Evolutionary conservation across 2,113 vertebrate species (phyloP).

Genomic region (Fregetta grallaria): DNA sequence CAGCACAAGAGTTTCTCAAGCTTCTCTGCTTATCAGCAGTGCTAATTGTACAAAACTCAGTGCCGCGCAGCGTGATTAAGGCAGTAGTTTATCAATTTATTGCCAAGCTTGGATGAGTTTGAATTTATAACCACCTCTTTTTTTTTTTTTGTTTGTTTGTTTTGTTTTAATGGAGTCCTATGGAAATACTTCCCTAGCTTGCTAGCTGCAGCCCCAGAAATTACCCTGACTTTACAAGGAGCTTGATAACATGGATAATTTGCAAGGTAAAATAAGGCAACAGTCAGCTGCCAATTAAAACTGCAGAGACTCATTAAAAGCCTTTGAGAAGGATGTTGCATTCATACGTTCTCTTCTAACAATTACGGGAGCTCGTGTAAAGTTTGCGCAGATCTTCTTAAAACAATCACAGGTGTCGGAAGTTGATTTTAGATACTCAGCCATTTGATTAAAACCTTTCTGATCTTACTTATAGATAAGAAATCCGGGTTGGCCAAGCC

Average conservation of each 20-base stretch:
- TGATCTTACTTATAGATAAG: not conserved
- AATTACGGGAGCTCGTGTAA: not conserved
- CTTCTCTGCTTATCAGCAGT: not conserved
- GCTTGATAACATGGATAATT: not conserved
- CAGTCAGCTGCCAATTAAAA: not conserved
- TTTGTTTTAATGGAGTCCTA: not conserved
- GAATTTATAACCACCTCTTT: not conserved
- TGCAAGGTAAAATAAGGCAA: not conserved
- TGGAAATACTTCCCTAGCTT: not conserved
- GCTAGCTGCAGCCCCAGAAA: not conserved
- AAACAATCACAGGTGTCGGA: not conserved
- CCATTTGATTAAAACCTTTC: not conserved
- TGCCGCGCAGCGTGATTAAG: rapidly evolving
- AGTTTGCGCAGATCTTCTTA: not conserved
- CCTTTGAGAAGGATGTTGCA: not conserved
- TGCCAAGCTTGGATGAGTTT: not conserved
- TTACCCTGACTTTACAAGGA: not conserved
- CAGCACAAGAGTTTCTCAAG: not conserved
- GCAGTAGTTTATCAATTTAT: not conserved
- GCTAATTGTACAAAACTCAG: not conserved
- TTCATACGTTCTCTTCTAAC: not conserved
- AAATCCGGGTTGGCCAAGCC: not conserved
- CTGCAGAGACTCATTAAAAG: not conserved
- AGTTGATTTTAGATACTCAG: not conserved
- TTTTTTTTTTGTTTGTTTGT: not conserved